These are phyloP conservation scores for Theretra japonica DNA, from an alignment of 2,888 invertebrate genomes.

Conservation along the genomic window DNA sequence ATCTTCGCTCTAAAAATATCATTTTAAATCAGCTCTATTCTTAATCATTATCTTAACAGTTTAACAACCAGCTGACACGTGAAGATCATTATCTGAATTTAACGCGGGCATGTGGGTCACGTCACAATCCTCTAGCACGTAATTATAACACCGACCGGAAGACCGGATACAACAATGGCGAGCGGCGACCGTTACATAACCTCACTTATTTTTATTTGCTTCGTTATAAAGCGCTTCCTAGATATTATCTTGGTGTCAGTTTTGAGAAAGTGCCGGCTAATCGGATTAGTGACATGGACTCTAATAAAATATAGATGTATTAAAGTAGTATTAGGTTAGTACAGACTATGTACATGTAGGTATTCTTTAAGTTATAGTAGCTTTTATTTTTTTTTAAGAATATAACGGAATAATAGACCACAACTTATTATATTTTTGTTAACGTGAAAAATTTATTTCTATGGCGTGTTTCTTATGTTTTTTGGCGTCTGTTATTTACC, in stretches of 20 bases:
- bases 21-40: too few relatives aligned
- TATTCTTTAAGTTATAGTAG: too few relatives aligned
- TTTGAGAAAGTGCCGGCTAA: not conserved
- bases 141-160: constrained; percentile 53
- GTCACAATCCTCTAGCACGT: constrained; percentile 28
- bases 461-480: too few relatives aligned
- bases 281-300: constrained; percentile 18
- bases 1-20: too few relatives aligned
- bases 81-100: not conserved
- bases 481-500: too few relatives aligned
- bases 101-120: constrained; percentile 23
- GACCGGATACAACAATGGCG: constrained; percentile 55
- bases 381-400: too few relatives aligned
- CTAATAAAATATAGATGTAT: not conserved
- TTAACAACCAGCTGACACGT: not conserved
- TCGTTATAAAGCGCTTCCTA: constrained; percentile 11
- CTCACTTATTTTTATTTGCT: constrained; percentile 17
- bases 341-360: too few relatives aligned
- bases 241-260: constrained; percentile 19
- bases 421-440: too few relatives aligned
- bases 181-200: constrained; percentile 32
- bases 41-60: too few relatives aligned
- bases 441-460: too few relatives aligned
- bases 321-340: too few relatives aligned
- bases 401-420: too few relatives aligned